A percentile compares a stretch with the other conserved stretches of the same genome.
Conservation (phyloP, 2,888 invertebrate genomes). For the Adela reaumurella region DNA sequence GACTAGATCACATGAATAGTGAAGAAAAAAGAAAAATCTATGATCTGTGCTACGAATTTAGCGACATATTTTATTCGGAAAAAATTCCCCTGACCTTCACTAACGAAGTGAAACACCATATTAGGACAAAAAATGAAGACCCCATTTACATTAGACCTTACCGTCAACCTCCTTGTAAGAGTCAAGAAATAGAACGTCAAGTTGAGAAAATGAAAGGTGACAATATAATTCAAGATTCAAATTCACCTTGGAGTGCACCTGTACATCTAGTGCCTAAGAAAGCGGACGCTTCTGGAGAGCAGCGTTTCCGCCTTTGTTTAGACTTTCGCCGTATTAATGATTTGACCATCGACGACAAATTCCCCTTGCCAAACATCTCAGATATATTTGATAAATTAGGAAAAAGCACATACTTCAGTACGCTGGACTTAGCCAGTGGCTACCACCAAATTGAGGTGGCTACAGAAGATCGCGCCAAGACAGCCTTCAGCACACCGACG, state of each 20-base stretch:
- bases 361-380: background rate
- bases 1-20: conserved; percentile 11
- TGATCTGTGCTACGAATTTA: conserved; percentile 12
- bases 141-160: conserved; percentile 10
- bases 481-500: too few relatives aligned
- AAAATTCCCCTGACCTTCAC: background rate
- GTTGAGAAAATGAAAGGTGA: conserved; percentile 12
- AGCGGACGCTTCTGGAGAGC: conserved; percentile 10
- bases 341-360: conserved; percentile 1
- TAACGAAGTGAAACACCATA: background rate
- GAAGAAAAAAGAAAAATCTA: conserved; percentile 5
- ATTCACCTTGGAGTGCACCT: conserved; percentile 15
- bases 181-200: conserved; percentile 11
- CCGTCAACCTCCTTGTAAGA: conserved; percentile 7
- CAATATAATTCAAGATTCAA: conserved; percentile 9
- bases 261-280: conserved; percentile 16
- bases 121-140: conserved; percentile 9
- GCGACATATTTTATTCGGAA: background rate
- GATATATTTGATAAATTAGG: too few relatives aligned
- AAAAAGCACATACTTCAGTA: too few relatives aligned
- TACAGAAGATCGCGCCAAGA: too few relatives aligned
- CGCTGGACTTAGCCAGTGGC: too few relatives aligned
- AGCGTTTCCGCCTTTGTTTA: conserved; percentile 9
- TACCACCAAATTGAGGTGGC: too few relatives aligned
- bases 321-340: background rate